A percentile compares a stretch with the other conserved stretches of the same genome.
Evolutionary conservation across 2,797 vertebrate species (phyloP).

Genomic region (Cercopithecus petaurista): DNA sequence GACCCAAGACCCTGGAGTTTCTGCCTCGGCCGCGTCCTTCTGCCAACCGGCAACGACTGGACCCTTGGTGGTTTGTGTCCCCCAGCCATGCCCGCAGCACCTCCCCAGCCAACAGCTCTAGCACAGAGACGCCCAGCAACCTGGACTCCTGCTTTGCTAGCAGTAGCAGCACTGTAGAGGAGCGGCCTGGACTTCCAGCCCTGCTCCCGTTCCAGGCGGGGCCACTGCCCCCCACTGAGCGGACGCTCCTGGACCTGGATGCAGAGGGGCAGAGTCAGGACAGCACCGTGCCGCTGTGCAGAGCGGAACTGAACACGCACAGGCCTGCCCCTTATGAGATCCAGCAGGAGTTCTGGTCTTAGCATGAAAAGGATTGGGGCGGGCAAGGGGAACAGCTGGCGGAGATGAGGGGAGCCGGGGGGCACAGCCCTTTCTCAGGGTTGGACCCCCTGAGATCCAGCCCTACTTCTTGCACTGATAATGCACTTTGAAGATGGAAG

Average conservation of each 20-base stretch:
- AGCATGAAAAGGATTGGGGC: slow-evolving; percentile 79
- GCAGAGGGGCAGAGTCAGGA: slow-evolving; percentile 95
- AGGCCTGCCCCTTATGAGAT: slow-evolving; percentile 91
- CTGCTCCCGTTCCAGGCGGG: slow-evolving; percentile 88
- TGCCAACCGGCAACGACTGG: slow-evolving; percentile 90
- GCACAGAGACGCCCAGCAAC: slow-evolving; percentile 96
- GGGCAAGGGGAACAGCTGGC: slow-evolving; percentile 14
- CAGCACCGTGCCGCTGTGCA: slow-evolving; percentile 94
- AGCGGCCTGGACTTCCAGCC: slow-evolving; percentile 88
- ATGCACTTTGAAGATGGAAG: slow-evolving; percentile 89
- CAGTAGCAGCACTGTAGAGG: slow-evolving; percentile 90
- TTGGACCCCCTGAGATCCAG: slow-evolving; percentile 78
- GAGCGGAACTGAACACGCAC: slow-evolving; percentile 89
- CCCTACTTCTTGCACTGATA: slow-evolving; percentile 89
- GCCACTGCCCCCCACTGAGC: slow-evolving; percentile 81
- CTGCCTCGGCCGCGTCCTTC: slow-evolving; percentile 95
- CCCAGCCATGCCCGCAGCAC: slow-evolving; percentile 88
- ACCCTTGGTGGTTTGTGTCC: slow-evolving; percentile 92
- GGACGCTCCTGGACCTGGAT: slow-evolving; percentile 93
- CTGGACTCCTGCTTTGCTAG: slow-evolving; percentile 91
- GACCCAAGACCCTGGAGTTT: slow-evolving; percentile 97
- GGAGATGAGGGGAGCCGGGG: slow-evolving; percentile 55
- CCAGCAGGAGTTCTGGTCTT: slow-evolving; percentile 94
- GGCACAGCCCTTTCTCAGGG: slow-evolving; percentile 67
- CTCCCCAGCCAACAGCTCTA: slow-evolving; percentile 94